phyloP scores from a whole-genome alignment of 2,797 vertebrate genomes.

The Arrhamphus sclerolepis region DNA sequence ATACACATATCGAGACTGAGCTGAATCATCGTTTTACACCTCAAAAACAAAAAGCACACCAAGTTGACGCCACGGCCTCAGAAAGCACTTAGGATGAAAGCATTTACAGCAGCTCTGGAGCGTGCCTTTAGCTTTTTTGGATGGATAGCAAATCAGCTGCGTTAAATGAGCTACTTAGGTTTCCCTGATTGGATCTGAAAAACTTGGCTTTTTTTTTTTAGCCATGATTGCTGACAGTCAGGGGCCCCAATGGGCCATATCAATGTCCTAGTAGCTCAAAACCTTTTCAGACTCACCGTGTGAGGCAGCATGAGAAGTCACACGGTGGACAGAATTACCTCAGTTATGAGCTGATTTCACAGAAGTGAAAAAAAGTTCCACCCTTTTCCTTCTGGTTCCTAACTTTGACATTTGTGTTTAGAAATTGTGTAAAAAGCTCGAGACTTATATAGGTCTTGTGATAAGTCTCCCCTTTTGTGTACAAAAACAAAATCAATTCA shows the following conservation, averaged over 20 bases:
- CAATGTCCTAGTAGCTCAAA: neutral
- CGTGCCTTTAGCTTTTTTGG: too few relatives aligned
- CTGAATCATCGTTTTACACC: neutral
- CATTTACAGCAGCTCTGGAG: neutral
- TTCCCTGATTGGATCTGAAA: slow-evolving; percentile 47
- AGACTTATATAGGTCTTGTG: too few relatives aligned
- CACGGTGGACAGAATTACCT: neutral
- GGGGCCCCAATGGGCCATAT: slow-evolving; percentile 16
- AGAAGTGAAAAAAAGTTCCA: neutral
- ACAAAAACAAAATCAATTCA: too few relatives aligned
- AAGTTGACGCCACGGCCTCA: neutral
- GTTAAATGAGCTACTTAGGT: slow-evolving; percentile 12
- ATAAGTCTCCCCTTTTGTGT: too few relatives aligned
- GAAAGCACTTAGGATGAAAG: neutral
- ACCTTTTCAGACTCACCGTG: neutral
- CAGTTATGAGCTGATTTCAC: slow-evolving; percentile 25
- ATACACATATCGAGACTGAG: neutral
- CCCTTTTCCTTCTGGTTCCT: too few relatives aligned
- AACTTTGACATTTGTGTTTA: too few relatives aligned
- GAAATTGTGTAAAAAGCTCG: too few relatives aligned
- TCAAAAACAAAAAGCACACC: too few relatives aligned
- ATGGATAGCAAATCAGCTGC: too few relatives aligned
- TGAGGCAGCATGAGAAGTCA: slow-evolving; percentile 8
- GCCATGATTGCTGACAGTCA: slow-evolving; percentile 16
- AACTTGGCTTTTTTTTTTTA: neutral